These are phyloP conservation scores for Apeltes quadracus DNA, from an alignment of 2,113 vertebrate species.

Conservation along the genomic window DNA sequence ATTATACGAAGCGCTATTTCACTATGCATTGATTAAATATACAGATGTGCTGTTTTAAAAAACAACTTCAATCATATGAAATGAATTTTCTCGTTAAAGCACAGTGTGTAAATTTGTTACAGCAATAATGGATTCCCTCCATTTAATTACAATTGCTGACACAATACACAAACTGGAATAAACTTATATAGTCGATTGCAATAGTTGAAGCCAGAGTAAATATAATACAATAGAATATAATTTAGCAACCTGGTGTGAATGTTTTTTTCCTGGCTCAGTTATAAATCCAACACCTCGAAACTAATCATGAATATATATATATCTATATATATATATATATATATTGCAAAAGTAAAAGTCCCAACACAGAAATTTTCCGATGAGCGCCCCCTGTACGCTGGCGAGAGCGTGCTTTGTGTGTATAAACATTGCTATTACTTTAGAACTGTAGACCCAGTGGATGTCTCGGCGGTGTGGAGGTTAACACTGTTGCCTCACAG, in stretches of 20 bases:
- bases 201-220: conserved; percentile 8
- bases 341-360: background rate
- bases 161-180: conserved; percentile 13
- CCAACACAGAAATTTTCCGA: no score
- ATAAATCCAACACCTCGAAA: background rate
- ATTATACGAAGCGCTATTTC: background rate
- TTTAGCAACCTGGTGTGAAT: conserved; percentile 8
- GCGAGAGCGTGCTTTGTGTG: no score
- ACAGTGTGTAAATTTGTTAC: conserved; percentile 3
- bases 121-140: conserved; percentile 1
- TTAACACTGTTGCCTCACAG: no score
- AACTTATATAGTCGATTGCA: background rate
- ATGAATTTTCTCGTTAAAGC: background rate
- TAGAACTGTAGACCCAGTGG: background rate
- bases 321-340: background rate
- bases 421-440: background rate
- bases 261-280: background rate
- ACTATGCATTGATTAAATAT: background rate
- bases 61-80: conserved; percentile 7
- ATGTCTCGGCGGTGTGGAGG: no score
- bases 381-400: no score
- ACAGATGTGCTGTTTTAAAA: background rate
- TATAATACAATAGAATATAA: conserved; percentile 1
- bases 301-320: background rate
- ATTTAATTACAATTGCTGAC: conserved; percentile 10